Percentiles rank a stretch among this genome's conserved stretches.
phyloP scores from a whole-genome alignment of 1,140 invertebrate genomes.

The Drosophila auraria region DNA sequence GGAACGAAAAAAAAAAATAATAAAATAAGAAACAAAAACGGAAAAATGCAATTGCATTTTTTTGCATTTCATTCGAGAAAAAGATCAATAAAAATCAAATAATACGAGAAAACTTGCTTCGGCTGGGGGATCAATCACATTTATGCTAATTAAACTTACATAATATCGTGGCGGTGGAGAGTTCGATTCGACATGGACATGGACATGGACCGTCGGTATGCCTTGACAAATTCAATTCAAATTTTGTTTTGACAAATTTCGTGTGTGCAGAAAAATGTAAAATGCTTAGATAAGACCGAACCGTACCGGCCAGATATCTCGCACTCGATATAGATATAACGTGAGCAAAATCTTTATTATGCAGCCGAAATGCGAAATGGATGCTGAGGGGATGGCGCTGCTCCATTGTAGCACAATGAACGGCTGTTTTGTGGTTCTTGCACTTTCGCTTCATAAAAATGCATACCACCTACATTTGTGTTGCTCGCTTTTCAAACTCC shows the following conservation, averaged over 20 bases:
- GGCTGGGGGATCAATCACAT: slow-evolving; percentile 80
- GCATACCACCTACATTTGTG: slow-evolving; percentile 79
- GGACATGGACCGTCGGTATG: slow-evolving; percentile 21
- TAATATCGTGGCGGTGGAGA: slow-evolving; percentile 47
- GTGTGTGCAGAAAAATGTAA: slow-evolving; percentile 61
- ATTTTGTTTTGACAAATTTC: slow-evolving; percentile 65
- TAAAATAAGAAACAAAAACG: slow-evolving; percentile 36
- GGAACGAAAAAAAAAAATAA: not conserved
- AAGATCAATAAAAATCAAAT: slow-evolving; percentile 80
- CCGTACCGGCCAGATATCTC: slow-evolving; percentile 16
- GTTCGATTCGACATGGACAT: slow-evolving; percentile 4
- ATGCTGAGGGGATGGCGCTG: not conserved
- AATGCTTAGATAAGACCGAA: slow-evolving; percentile 71
- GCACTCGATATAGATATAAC: slow-evolving; percentile 33
- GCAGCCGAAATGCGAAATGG: slow-evolving; percentile 20
- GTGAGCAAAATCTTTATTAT: slow-evolving; percentile 38
- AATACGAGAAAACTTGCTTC: slow-evolving; percentile 75
- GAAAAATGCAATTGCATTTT: slow-evolving; percentile 77
- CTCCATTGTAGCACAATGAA: slow-evolving; percentile 68
- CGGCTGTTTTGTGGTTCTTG: slow-evolving; percentile 74
- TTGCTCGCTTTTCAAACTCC: slow-evolving; percentile 41
- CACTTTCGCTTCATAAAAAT: slow-evolving; percentile 81
- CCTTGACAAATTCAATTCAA: slow-evolving; percentile 79
- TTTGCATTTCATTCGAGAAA: slow-evolving; percentile 75
- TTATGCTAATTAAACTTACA: slow-evolving; percentile 81